phyloP scores from a whole-genome alignment of 2,888 invertebrate genomes.

The Diabrotica balteata region DNA sequence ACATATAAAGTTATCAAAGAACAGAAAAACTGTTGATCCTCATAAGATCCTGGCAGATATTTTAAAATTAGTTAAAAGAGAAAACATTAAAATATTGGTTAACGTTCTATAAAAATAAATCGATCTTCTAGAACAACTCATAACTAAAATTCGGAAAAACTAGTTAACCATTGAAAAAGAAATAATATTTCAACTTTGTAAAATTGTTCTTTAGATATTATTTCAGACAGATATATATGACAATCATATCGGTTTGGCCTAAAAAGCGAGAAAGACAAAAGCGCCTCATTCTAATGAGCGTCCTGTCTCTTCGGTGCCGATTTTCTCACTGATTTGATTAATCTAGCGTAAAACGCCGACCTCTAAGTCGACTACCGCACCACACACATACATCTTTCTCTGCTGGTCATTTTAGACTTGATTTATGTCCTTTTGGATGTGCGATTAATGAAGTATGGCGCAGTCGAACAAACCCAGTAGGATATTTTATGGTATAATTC shows the following conservation, averaged over 20 bases:
- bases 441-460: conserved; percentile 24
- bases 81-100: too few relatives aligned
- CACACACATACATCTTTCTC: conserved; percentile 42
- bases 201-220: too few relatives aligned
- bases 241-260: background rate
- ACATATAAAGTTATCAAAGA: too few relatives aligned
- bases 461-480: conserved; percentile 10
- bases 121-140: too few relatives aligned
- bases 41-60: too few relatives aligned
- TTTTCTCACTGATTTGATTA: conserved; percentile 46
- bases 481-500: conserved; percentile 5
- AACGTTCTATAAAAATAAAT: too few relatives aligned
- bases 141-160: too few relatives aligned
- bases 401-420: conserved; percentile 32
- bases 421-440: conserved; percentile 31
- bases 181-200: too few relatives aligned
- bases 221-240: too few relatives aligned
- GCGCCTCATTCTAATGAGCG: conserved; percentile 40
- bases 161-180: too few relatives aligned
- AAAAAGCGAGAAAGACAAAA: conserved; percentile 2
- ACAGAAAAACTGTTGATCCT: too few relatives aligned
- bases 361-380: conserved; percentile 35
- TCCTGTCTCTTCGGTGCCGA: conserved; percentile 27
- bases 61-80: too few relatives aligned
- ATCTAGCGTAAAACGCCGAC: conserved; percentile 42